These are phyloP conservation scores for Pelobates cultripes DNA, from an alignment of 2,797 vertebrate species.

Conservation along the genomic window DNA sequence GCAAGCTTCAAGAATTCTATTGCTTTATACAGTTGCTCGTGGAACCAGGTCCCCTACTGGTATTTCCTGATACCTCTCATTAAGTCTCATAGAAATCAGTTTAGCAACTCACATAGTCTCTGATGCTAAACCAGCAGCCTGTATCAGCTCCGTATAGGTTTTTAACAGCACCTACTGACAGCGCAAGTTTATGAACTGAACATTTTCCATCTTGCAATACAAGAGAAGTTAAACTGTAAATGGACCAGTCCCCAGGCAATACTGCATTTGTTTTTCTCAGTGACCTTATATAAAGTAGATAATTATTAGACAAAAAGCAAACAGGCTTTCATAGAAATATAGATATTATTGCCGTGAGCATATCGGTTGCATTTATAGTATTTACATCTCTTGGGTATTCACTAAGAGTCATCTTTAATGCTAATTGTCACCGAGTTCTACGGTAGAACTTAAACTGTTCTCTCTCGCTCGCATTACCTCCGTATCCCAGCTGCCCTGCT, in stretches of 20 bases:
- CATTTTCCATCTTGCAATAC: not conserved
- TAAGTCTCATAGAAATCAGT: not conserved
- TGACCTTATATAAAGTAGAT: not conserved
- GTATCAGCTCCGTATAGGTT: not conserved
- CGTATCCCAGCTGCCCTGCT: too few relatives aligned
- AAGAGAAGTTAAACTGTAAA: not conserved
- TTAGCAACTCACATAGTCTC: not conserved
- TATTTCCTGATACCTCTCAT: not conserved
- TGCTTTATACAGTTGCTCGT: not conserved
- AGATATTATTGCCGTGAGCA: too few relatives aligned
- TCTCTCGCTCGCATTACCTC: too few relatives aligned
- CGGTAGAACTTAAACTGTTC: too few relatives aligned
- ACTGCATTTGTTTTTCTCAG: not conserved
- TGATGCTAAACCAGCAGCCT: not conserved
- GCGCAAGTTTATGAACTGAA: not conserved
- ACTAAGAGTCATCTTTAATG: too few relatives aligned
- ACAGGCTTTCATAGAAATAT: too few relatives aligned
- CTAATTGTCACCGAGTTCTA: too few relatives aligned
- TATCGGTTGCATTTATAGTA: too few relatives aligned
- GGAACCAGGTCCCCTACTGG: not conserved
- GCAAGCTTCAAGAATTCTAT: not conserved
- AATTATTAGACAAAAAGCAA: too few relatives aligned
- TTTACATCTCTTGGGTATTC: too few relatives aligned
- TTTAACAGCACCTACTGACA: constrained; percentile 2
- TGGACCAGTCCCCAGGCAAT: not conserved